These are phyloP conservation scores for Drepanosiphum platanoidis DNA, from an alignment of 2,888 invertebrate genomes.

Conservation along the genomic window DNA sequence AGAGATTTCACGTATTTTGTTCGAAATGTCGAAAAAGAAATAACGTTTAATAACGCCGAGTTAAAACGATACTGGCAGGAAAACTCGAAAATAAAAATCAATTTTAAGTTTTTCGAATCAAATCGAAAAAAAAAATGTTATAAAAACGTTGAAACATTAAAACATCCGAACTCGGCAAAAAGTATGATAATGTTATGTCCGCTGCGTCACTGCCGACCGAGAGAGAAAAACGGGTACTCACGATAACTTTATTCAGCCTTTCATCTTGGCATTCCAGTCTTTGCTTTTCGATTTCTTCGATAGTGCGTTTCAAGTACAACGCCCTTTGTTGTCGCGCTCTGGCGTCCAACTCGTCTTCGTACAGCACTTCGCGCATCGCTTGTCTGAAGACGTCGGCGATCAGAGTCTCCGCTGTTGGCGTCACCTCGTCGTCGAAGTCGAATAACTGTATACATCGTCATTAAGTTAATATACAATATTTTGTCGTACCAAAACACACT, in stretches of 20 bases:
- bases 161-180: too few species aligned
- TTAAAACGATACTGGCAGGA: neutral
- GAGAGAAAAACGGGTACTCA: conserved; percentile 28
- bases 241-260: conserved; percentile 67
- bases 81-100: too few species aligned
- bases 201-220: too few species aligned
- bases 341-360: conserved; percentile 89
- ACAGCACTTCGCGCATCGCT: conserved; percentile 87
- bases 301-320: conserved; percentile 78
- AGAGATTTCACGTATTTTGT: too few species aligned
- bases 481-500: too few species aligned
- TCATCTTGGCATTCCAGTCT: conserved; percentile 83
- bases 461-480: too few species aligned
- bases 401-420: conserved; percentile 87
- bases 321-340: conserved; percentile 82
- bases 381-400: conserved; percentile 91
- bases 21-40: too few species aligned
- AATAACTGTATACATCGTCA: conserved; percentile 75
- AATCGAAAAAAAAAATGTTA: neutral
- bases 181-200: too few species aligned
- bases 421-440: conserved; percentile 91
- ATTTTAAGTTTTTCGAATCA: neutral
- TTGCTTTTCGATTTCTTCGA: conserved; percentile 83
- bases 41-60: neutral
- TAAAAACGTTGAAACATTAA: too few species aligned